These are phyloP conservation scores for Lepetodrilus schrolli DNA, from an alignment of 2,888 invertebrate species.

Conservation along the genomic window DNA sequence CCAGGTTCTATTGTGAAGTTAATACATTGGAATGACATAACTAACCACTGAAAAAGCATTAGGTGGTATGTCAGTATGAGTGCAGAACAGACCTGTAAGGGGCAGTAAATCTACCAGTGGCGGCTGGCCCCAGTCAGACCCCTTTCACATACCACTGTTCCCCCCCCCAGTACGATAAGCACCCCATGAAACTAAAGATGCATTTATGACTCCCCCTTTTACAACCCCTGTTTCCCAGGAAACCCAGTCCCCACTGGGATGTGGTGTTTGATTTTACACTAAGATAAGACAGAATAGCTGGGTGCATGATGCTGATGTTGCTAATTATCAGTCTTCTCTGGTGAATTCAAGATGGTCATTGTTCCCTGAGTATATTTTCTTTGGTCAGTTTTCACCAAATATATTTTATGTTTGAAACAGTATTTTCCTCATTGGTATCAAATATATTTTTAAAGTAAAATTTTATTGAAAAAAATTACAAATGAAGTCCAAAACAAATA, in stretches of 20 bases:
- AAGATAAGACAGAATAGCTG: background rate
- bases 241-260: background rate
- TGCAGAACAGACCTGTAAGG: too few species aligned
- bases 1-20: background rate
- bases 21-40: background rate
- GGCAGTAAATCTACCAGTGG: slow-evolving; percentile 7
- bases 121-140: background rate
- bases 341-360: too few species aligned
- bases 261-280: background rate
- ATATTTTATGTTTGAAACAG: too few species aligned
- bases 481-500: too few species aligned
- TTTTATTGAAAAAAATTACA: too few species aligned
- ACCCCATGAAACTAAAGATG: background rate
- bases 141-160: background rate
- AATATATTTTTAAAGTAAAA: too few species aligned
- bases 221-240: slow-evolving; percentile 6
- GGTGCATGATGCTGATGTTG: background rate
- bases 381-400: too few species aligned
- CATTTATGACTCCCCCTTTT: slow-evolving; percentile 7
- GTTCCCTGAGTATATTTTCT: too few species aligned
- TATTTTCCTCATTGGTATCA: too few species aligned
- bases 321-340: background rate
- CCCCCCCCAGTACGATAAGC: slow-evolving; percentile 10
- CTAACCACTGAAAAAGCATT: slow-evolving; percentile 22
- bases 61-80: background rate